Base-by-base conservation (phyloP, 2,797 vertebrate species). In the Synaphobranchus kaupii region DNA sequence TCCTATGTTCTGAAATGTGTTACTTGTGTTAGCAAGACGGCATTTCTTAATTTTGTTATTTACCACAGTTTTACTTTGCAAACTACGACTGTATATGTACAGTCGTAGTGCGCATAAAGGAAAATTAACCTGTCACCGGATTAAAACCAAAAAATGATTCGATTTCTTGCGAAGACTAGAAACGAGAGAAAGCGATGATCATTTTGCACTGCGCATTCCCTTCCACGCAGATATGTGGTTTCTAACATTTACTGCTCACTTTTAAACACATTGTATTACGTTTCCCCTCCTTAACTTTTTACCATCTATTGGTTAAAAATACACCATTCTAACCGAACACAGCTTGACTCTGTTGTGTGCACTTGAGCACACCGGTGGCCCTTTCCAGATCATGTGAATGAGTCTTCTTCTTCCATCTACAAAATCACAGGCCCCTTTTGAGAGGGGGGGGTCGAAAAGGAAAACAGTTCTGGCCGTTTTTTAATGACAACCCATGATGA, bases 401-500 rank as follows among this genome's bases (percentile, higher is more conserved):
- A 50, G 39, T 6, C 60, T 44, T 68, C 83, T 82, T 87, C 25
- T 71, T 34, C 25, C 39, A 3, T 50, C 31, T 6, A 22, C 9
- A 87, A 56, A 73, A 54, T 48, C 31, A 78, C 31, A 78, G 68
- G 28, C 83, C 44, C 83, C 50, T 39, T 87, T 54, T 63, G 22
- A 28, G 28, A 60, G 83, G 56, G 47, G 50, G 44, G 28, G 28
- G n/a, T n/a, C n/a, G 56, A 47, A 47, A 52, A 60, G n/a, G n/a
- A 39, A 39, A 39, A 39, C 39, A 39, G 28, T 39, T 50, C 28
- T 84, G 82, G 82, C n/a, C 13, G 8, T 44, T 76, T 84, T 86
- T 84, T 48, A 28, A 83, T 58, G 31, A 56, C 56, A 87, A 84
- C 76, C 68, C 54, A 76, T 58, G 73, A 85, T 54, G 31, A 85